phyloP scores from a whole-genome alignment of 1,140 invertebrate species.

The Gonioctena quinquepunctata region DNA sequence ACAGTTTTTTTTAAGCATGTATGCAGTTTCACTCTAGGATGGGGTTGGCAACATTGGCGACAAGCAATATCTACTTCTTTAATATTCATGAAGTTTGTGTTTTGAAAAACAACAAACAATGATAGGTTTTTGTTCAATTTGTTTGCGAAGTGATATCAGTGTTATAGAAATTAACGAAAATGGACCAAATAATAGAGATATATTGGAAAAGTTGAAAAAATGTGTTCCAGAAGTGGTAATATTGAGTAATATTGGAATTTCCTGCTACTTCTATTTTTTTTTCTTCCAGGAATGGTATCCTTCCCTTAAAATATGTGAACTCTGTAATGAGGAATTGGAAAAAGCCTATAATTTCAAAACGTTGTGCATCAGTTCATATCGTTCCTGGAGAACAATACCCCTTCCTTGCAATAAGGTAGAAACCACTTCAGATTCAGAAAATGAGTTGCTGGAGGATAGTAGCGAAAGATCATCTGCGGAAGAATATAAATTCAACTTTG shows the following conservation, averaged over 20 bases:
- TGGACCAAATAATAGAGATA: slow-evolving; percentile 18
- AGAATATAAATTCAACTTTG: background rate
- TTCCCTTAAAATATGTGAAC: slow-evolving; percentile 22
- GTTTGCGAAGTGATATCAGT: background rate
- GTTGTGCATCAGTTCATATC: slow-evolving; percentile 34
- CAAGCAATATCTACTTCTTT: no score
- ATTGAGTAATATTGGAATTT: slow-evolving; percentile 6
- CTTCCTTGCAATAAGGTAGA: background rate
- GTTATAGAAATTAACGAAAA: slow-evolving; percentile 17
- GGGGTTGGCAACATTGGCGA: no score
- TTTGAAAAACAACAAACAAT: background rate
- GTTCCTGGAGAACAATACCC: background rate
- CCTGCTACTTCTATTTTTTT: slow-evolving; percentile 4
- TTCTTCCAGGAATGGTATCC: slow-evolving; percentile 35
- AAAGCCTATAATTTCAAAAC: slow-evolving; percentile 29
- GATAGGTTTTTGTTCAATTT: slow-evolving; percentile 2
- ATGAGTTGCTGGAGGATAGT: background rate
- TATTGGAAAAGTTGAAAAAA: slow-evolving; percentile 27
- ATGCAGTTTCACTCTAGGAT: no score
- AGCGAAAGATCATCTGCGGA: background rate
- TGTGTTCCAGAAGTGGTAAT: slow-evolving; percentile 44
- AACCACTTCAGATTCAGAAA: background rate
- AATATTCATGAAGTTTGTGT: no score
- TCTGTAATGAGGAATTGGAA: slow-evolving; percentile 29
- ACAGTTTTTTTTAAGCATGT: no score